Evolutionary conservation across 2,888 invertebrate species (phyloP).

Genomic region (Pollenia griseotomentosa): DNA sequence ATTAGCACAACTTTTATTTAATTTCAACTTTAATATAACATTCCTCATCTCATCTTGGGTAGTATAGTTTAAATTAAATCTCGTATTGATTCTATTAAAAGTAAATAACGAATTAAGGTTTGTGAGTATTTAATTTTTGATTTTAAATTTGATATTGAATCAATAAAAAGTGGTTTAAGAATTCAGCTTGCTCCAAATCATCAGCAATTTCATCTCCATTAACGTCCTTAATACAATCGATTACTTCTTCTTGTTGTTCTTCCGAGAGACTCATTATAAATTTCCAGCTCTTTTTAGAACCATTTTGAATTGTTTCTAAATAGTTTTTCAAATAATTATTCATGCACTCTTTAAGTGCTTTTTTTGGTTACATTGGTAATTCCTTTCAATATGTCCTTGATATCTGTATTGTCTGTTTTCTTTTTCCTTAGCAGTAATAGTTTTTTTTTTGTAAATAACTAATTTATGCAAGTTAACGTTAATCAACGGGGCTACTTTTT

Average conservation of each 20-base stretch:
- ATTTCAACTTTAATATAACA: neutral
- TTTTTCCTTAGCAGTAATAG: slow-evolving; percentile 3
- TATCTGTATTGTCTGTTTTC: neutral
- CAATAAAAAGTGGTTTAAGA: neutral
- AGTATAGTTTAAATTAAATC: neutral
- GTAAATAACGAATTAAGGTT: neutral
- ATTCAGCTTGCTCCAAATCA: neutral
- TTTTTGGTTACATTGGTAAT: neutral
- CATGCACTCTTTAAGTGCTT: neutral
- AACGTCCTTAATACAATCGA: neutral
- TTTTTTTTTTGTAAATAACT: neutral
- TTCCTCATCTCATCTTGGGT: neutral
- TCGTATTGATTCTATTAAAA: no score
- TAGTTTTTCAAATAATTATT: neutral
- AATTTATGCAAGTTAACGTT: neutral
- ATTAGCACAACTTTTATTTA: neutral
- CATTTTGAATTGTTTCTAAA: neutral
- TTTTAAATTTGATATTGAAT: neutral
- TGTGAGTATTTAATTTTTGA: neutral
- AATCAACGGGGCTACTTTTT: neutral
- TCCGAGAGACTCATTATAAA: slow-evolving; percentile 9
- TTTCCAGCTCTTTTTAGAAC: neutral
- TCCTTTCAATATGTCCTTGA: neutral
- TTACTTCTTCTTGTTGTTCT: neutral
- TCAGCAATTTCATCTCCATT: neutral